Conservation (phyloP, 2,113 vertebrate genomes). For the Melanerpes formicivorus region DNA sequence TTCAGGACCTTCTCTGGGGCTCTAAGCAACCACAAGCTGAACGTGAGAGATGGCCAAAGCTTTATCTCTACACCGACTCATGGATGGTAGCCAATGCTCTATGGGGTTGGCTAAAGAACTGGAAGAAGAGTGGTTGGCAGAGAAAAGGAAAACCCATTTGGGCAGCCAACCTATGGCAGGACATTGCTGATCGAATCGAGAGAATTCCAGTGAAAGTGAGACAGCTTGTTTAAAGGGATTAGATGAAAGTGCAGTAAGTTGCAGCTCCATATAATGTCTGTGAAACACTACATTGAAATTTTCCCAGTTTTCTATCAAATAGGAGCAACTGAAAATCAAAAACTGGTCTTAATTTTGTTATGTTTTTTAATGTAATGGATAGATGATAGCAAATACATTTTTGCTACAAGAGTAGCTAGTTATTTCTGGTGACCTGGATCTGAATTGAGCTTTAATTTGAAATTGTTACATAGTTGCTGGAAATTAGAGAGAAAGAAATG, state of each 20-base stretch:
- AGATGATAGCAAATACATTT: constrained; percentile 14
- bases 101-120: no score
- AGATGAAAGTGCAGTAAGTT: not conserved
- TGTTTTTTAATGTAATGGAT: not conserved
- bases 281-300: not conserved
- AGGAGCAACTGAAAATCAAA: not conserved
- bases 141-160: no score
- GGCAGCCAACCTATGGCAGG: no score
- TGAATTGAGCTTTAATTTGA: constrained; percentile 60
- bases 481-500: constrained; percentile 42
- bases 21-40: not conserved
- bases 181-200: no score
- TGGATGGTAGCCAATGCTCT: no score
- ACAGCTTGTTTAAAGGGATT: not conserved
- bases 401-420: not conserved
- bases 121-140: no score
- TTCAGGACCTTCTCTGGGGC: not conserved
- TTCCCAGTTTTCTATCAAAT: not conserved
- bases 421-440: constrained; percentile 32
- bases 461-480: constrained; percentile 14
- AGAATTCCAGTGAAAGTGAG: no score
- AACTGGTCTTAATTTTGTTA: not conserved
- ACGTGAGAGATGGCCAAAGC: no score
- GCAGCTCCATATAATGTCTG: not conserved
- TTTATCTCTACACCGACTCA: no score